Conservation (phyloP, 1,140 invertebrate genomes). For the Eurosta solidaginis region DNA sequence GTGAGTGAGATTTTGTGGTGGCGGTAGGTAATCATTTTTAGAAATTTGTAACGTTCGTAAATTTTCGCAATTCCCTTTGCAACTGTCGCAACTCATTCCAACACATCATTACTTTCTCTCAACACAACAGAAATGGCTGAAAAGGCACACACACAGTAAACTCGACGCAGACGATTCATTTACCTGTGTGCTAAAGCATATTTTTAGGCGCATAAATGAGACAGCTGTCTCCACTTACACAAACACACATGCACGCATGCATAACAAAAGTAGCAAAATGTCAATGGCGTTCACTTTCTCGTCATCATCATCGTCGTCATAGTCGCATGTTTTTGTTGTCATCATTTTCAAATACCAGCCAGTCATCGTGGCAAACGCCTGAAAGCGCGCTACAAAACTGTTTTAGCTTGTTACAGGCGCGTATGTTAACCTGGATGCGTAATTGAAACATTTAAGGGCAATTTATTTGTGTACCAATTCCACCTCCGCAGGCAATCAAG, state of each 20-base stretch:
- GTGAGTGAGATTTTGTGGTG: background rate
- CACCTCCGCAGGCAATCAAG: background rate
- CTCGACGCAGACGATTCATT: background rate
- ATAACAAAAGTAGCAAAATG: no score
- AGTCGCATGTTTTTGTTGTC: background rate
- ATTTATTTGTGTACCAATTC: slow-evolving; percentile 20
- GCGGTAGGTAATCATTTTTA: background rate
- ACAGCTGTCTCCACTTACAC: background rate
- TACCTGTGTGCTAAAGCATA: background rate
- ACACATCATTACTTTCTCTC: slow-evolving; percentile 14
- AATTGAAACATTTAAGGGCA: slow-evolving; percentile 25
- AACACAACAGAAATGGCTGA: background rate
- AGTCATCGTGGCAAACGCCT: background rate
- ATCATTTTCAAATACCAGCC: background rate
- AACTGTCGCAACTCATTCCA: slow-evolving; percentile 20
- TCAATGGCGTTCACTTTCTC: background rate
- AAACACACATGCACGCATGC: background rate
- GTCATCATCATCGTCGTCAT: background rate
- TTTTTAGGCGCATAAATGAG: background rate
- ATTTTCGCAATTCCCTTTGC: slow-evolving; percentile 24
- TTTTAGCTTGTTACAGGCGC: background rate
- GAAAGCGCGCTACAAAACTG: background rate
- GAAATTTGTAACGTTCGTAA: slow-evolving; percentile 23
- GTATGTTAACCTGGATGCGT: slow-evolving; percentile 6
- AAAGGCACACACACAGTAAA: background rate